Conservation (phyloP, 2,888 invertebrate genomes). For the Euphydryas editha region DNA sequence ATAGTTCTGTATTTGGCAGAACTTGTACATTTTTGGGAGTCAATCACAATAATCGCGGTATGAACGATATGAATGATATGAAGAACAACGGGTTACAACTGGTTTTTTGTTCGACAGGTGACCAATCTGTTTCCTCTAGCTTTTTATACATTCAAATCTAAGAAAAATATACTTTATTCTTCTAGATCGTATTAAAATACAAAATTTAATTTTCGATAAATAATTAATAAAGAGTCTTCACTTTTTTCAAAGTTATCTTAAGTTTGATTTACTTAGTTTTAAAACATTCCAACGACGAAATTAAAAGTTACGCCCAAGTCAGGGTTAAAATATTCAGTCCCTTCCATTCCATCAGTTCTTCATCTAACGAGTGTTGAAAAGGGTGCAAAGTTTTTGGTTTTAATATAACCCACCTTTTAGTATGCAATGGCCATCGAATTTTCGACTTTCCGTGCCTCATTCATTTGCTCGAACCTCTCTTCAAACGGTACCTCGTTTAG, state of each 20-base stretch:
- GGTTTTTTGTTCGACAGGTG: no score
- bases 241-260: neutral
- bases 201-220: neutral
- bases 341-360: constrained; percentile 24
- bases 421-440: constrained; percentile 7
- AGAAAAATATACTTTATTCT: neutral
- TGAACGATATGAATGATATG: no score
- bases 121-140: neutral
- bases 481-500: constrained; percentile 22
- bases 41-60: no score
- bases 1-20: no score
- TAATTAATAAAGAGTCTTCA: neutral
- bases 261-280: neutral
- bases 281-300: constrained; percentile 4
- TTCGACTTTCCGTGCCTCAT: constrained; percentile 14
- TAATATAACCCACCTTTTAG: constrained; percentile 16
- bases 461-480: constrained; percentile 12
- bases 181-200: neutral
- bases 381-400: constrained; percentile 21
- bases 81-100: no score
- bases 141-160: neutral
- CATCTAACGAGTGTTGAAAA: constrained; percentile 19
- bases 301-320: neutral
- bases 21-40: no score
- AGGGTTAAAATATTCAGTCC: constrained; percentile 18